Percentiles rank a stretch among this genome's conserved stretches.
Evolutionary conservation across 2,888 invertebrate species (phyloP).

Genomic region (Branchellion lobata): DNA sequence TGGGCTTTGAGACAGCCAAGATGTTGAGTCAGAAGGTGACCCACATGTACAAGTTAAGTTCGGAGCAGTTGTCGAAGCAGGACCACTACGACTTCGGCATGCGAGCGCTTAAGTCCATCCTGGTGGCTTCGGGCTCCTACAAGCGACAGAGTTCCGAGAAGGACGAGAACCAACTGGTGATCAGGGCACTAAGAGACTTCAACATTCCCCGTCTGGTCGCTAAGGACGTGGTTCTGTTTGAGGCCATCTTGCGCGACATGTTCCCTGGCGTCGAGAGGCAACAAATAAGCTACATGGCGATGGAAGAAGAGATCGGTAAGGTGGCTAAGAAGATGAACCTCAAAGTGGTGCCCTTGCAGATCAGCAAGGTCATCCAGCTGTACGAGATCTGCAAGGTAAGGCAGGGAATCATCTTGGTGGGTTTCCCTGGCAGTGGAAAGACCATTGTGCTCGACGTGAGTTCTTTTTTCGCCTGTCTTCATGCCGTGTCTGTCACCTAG

Average conservation of each 20-base stretch:
- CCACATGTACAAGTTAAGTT: constrained; percentile 86
- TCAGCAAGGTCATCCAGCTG: constrained; percentile 78
- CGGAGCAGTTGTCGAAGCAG: constrained; percentile 85
- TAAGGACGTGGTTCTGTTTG: constrained; percentile 80
- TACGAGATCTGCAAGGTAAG: constrained; percentile 87
- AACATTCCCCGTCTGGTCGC: constrained; percentile 85
- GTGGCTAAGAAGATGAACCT: constrained; percentile 65
- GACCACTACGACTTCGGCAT: constrained; percentile 85
- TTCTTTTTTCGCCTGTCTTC: too few relatives aligned
- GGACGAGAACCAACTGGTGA: constrained; percentile 74
- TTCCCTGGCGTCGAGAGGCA: constrained; percentile 81
- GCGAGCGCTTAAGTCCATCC: constrained; percentile 69
- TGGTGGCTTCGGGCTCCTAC: constrained; percentile 86
- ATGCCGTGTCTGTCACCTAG: not conserved
- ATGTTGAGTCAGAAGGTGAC: constrained; percentile 86
- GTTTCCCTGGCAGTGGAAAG: constrained; percentile 85
- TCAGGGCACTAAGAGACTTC: constrained; percentile 82
- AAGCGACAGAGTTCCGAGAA: constrained; percentile 82
- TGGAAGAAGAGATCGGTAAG: constrained; percentile 69
- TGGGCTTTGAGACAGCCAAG: constrained; percentile 86
- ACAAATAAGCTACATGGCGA: constrained; percentile 74
- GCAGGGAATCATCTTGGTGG: constrained; percentile 89
- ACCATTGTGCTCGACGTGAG: constrained; percentile 73
- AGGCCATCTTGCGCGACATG: constrained; percentile 82
- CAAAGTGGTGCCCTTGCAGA: constrained; percentile 73